Conservation (phyloP, 2,113 vertebrate genomes). For the Cavia porcellus region DNA sequence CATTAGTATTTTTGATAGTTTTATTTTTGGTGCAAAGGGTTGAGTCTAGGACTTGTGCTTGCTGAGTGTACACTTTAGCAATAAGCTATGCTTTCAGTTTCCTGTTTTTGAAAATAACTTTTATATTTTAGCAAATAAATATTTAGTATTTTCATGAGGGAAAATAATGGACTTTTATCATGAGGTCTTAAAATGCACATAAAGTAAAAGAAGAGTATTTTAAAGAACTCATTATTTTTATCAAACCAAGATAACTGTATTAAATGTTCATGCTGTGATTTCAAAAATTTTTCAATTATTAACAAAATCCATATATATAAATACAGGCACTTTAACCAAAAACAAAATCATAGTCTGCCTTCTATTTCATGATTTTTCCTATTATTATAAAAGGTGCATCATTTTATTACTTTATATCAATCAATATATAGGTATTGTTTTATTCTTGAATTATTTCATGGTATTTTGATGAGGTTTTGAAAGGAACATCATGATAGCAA, state of each 20-base stretch:
- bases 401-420: neutral
- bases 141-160: slow-evolving; percentile 25
- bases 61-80: neutral
- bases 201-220: slow-evolving; percentile 29
- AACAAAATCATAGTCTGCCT: neutral
- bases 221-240: neutral
- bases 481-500: neutral
- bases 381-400: neutral
- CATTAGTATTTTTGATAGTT: slow-evolving; percentile 39
- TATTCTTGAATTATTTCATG: neutral
- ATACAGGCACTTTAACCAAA: slow-evolving; percentile 28
- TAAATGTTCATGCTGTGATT: neutral
- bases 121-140: slow-evolving; percentile 53
- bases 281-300: neutral
- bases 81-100: neutral
- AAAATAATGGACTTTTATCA: slow-evolving; percentile 13
- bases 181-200: neutral
- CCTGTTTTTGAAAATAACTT: slow-evolving; percentile 35
- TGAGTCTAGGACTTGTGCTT: neutral
- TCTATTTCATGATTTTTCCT: neutral
- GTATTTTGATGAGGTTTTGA: neutral
- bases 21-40: neutral
- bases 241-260: neutral
- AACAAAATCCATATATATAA: neutral
- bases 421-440: neutral